A percentile compares a stretch with the other conserved stretches of the same genome.
Evolutionary conservation across 2,888 invertebrate species (phyloP).

Genomic region (Muschampia plurimacula): DNA sequence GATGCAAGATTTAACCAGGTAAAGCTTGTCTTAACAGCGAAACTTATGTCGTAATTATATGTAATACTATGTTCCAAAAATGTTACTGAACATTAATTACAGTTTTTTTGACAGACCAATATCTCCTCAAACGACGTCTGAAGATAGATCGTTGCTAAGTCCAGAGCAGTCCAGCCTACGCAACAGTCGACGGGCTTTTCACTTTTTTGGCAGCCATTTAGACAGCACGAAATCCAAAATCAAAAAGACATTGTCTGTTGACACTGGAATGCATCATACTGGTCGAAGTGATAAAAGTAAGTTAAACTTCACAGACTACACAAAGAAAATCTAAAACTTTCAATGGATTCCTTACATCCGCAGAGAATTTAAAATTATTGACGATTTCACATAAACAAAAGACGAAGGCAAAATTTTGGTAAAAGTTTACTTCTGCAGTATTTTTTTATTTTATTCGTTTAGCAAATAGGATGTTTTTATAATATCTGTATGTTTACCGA

Average conservation of each 20-base stretch:
- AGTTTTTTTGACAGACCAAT: constrained; percentile 63
- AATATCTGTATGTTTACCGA: too few relatives aligned
- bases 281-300: constrained; percentile 73
- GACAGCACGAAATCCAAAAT: constrained; percentile 78
- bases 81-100: constrained; percentile 3
- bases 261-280: constrained; percentile 84
- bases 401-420: too few relatives aligned
- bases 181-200: constrained; percentile 65
- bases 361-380: too few relatives aligned
- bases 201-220: constrained; percentile 78
- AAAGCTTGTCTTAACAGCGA: constrained; percentile 2
- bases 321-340: too few relatives aligned
- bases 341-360: too few relatives aligned
- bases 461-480: too few relatives aligned
- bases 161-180: constrained; percentile 76
- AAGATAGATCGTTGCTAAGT: constrained; percentile 78
- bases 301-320: constrained; percentile 29
- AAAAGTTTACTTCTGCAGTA: too few relatives aligned
- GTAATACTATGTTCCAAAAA: background rate
- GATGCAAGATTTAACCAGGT: constrained; percentile 87
- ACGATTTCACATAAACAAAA: too few relatives aligned
- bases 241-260: constrained; percentile 81
- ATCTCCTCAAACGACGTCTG: constrained; percentile 76
- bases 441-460: too few relatives aligned
- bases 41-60: background rate